Percentiles rank a stretch among this genome's conserved stretches.
Evolutionary conservation across 92 coral and sea anemone genomes (phyloP).

Genomic region (Ricordea florida): DNA sequence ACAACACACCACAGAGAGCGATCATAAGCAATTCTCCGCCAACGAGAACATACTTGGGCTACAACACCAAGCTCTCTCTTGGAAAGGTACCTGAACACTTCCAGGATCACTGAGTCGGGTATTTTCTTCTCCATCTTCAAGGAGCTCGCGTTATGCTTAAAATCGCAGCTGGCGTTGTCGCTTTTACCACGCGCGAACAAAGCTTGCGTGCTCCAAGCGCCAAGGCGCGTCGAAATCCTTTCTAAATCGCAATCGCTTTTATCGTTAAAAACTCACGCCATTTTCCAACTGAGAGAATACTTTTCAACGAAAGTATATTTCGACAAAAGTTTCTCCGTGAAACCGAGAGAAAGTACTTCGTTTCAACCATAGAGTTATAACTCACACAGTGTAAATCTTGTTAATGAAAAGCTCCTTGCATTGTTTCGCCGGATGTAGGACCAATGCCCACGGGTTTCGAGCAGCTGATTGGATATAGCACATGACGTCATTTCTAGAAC

Average conservation of each 20-base stretch:
- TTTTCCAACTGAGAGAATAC: background rate
- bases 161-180: constrained; percentile 55
- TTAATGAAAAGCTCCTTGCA: constrained; percentile 25
- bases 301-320: too few species aligned
- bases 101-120: constrained; percentile 91
- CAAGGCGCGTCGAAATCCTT: background rate
- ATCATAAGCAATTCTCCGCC: constrained; percentile 97
- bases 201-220: constrained; percentile 37
- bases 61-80: constrained; percentile 80
- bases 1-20: constrained; percentile 92
- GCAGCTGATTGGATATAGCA: constrained; percentile 80
- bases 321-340: too few species aligned
- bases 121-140: constrained; percentile 74
- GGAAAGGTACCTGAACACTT: constrained; percentile 78
- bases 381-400: constrained; percentile 8
- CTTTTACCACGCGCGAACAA: constrained; percentile 49
- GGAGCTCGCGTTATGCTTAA: constrained; percentile 24
- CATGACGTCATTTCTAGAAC: constrained; percentile 67
- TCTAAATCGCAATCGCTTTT: constrained; percentile 21
- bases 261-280: constrained; percentile 5
- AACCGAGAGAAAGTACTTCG: background rate
- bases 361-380: background rate
- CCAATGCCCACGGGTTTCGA: constrained; percentile 88
- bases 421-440: constrained; percentile 87
- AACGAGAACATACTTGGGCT: constrained; percentile 88